Evolutionary conservation across 2,113 vertebrate genomes (phyloP).

Genomic region (Lynx canadensis): DNA sequence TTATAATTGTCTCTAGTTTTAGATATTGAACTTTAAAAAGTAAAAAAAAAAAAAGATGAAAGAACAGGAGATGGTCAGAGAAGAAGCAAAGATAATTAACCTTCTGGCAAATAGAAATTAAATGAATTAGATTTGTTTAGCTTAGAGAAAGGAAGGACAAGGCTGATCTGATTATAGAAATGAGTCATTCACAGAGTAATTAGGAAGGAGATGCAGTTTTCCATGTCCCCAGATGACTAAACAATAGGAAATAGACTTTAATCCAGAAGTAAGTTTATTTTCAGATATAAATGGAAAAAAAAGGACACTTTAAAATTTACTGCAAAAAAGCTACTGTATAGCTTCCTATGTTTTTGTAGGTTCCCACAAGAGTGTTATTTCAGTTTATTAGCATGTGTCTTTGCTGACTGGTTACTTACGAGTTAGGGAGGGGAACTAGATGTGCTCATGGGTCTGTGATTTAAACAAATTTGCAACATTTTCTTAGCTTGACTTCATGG

Average conservation of each 20-base stretch:
- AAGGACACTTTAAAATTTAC: background rate
- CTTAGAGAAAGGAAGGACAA: conserved; percentile 50
- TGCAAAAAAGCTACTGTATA: background rate
- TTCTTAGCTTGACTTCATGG: background rate
- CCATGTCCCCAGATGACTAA: background rate
- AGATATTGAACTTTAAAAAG: conserved; percentile 19
- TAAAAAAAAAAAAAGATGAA: background rate
- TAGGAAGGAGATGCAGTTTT: conserved; percentile 42
- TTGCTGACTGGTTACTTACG: background rate
- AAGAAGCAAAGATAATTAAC: conserved; percentile 68
- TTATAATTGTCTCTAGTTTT: conserved; percentile 48
- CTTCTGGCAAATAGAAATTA: conserved; percentile 47
- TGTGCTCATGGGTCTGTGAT: background rate
- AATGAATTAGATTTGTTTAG: conserved; percentile 69
- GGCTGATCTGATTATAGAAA: conserved; percentile 62
- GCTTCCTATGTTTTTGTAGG: background rate
- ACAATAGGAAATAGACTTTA: conserved; percentile 25
- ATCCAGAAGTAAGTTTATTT: conserved; percentile 44
- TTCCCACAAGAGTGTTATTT: background rate
- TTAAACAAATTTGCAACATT: background rate
- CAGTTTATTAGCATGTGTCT: background rate
- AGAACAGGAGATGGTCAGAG: background rate
- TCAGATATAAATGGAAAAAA: background rate
- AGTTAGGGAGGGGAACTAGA: background rate
- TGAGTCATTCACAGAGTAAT: conserved; percentile 56